Percentiles rank a stretch among this genome's conserved stretches.
phyloP scores from a whole-genome alignment of 2,113 vertebrate species.

The Rallus limicola region DNA sequence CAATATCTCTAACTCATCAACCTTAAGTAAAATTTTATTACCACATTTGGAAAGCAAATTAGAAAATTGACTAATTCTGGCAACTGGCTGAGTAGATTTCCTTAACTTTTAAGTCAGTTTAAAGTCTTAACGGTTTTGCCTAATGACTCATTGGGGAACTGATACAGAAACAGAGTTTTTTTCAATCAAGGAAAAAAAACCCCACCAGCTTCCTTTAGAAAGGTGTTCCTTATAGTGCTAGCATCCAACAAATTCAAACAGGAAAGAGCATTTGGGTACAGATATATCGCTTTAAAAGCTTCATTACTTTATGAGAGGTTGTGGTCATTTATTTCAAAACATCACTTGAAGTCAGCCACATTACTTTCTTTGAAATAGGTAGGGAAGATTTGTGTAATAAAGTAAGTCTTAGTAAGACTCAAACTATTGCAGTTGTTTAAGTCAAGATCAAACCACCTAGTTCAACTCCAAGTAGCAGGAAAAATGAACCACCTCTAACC shows the following conservation, averaged over 20 bases:
- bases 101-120: background rate
- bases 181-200: background rate
- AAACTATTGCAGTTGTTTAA: background rate
- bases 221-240: background rate
- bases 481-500: background rate
- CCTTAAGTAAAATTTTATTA: background rate
- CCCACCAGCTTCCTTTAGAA: background rate
- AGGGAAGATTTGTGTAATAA: background rate
- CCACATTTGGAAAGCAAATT: background rate
- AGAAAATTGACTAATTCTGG: background rate
- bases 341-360: accelerated
- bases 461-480: background rate
- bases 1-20: background rate
- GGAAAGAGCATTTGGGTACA: background rate
- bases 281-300: background rate
- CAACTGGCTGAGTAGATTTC: background rate
- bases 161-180: background rate
- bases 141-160: background rate
- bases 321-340: background rate
- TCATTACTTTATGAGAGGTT: background rate
- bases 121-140: background rate
- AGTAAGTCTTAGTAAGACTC: background rate
- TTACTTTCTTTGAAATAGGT: background rate
- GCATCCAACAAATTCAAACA: background rate
- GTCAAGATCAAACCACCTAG: background rate